Conservation (phyloP, 2,113 vertebrate genomes). For the Dolichallabes microphthalmus region DNA sequence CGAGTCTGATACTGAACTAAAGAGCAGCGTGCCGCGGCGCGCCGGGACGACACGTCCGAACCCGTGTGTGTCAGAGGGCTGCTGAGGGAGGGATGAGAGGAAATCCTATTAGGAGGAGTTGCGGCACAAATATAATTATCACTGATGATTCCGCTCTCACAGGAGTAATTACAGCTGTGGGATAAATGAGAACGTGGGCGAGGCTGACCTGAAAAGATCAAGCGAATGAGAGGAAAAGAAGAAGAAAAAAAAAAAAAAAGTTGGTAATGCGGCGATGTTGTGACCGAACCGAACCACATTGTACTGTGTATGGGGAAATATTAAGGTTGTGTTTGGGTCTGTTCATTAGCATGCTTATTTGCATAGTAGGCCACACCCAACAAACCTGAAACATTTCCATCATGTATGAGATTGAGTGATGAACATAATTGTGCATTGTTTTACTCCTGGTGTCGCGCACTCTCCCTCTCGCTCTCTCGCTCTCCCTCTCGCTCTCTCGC, state of each 20-base stretch:
- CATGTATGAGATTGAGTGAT: neutral
- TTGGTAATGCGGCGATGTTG: neutral
- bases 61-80: constrained; percentile 7
- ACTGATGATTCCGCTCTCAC: constrained; percentile 57
- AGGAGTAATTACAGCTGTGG: constrained; percentile 57
- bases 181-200: constrained; percentile 50
- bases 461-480: constrained; percentile 28
- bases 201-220: constrained; percentile 55
- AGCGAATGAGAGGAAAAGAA: neutral
- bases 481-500: constrained; percentile 19
- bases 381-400: neutral
- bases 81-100: constrained; percentile 24
- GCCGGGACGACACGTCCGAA: constrained; percentile 3
- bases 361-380: constrained; percentile 1
- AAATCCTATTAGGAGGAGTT: constrained; percentile 52
- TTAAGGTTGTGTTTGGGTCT: neutral
- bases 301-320: neutral
- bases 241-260: neutral
- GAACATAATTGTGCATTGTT: constrained; percentile 35
- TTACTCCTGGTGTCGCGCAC: neutral
- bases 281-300: neutral
- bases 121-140: constrained; percentile 53
- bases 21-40: neutral
- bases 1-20: constrained; percentile 33
- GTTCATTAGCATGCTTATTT: neutral